Conservation (phyloP, 2,888 invertebrate genomes). For the Smittia sp. region DNA sequence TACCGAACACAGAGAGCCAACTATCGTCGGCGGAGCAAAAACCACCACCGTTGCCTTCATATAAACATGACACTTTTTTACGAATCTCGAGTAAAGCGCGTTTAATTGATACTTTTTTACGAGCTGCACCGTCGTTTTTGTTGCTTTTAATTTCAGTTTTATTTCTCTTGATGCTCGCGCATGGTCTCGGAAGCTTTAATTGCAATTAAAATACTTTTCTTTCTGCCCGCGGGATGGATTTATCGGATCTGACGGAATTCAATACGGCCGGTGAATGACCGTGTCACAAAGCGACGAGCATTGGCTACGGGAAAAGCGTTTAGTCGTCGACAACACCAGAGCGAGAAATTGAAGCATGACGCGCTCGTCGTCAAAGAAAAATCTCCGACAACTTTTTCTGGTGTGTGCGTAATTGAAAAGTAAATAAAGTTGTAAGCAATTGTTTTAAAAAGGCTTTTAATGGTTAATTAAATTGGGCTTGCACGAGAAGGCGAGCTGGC, state of each 20-base stretch:
- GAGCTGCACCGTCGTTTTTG: background rate
- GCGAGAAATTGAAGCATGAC: conserved; percentile 29
- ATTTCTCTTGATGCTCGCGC: background rate
- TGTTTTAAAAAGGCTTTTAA: conserved; percentile 30
- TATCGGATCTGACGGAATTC: background rate
- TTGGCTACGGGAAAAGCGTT: conserved; percentile 7
- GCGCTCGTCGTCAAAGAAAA: conserved; percentile 14
- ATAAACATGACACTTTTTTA: conserved; percentile 19
- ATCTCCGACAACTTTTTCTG: conserved; percentile 3
- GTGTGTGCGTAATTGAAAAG: conserved; percentile 16
- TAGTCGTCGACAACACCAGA: background rate
- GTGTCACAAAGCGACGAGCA: background rate
- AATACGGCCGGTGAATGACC: conserved; percentile 13
- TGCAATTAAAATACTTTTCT: conserved; percentile 28
- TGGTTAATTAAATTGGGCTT: conserved; percentile 36
- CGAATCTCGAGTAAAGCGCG: background rate
- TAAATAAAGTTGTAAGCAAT: conserved; percentile 38
- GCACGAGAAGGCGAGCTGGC: background rate
- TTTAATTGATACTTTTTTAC: conserved; percentile 13
- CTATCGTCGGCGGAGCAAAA: background rate
- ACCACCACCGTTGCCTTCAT: background rate
- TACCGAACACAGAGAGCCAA: background rate
- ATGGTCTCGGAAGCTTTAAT: conserved; percentile 15
- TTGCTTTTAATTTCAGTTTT: background rate
- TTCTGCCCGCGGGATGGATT: background rate